These are phyloP conservation scores for Nephrocerus scutellatus DNA, from an alignment of 2,888 invertebrate genomes.

Conservation along the genomic window DNA sequence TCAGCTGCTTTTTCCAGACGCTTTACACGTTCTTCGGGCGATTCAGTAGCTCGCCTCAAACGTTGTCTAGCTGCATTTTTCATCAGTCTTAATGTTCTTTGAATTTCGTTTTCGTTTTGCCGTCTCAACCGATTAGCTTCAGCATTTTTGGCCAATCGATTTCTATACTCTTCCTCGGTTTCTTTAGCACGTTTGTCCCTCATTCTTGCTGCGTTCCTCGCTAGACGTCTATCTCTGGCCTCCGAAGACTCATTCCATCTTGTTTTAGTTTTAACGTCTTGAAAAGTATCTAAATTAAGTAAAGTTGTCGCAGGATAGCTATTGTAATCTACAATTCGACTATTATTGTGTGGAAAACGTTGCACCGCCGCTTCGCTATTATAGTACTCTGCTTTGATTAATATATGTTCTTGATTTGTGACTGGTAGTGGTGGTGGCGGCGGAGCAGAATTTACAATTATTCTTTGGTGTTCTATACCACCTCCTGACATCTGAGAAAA, in stretches of 20 bases:
- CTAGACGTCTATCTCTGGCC: constrained; percentile 43
- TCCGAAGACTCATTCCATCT: constrained; percentile 47
- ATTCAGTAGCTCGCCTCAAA: constrained; percentile 45
- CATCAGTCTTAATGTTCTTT: constrained; percentile 48
- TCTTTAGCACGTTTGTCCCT: constrained; percentile 46
- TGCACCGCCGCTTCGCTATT: too few species aligned
- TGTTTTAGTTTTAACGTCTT: constrained; percentile 27
- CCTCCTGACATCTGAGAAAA: too few species aligned
- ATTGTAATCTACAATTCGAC: too few species aligned
- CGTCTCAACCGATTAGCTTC: constrained; percentile 46
- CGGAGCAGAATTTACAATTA: too few species aligned
- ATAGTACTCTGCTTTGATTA: too few species aligned
- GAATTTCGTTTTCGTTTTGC: constrained; percentile 47
- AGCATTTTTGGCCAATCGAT: constrained; percentile 45
- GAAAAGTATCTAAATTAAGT: constrained; percentile 27
- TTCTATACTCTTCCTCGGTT: constrained; percentile 41
- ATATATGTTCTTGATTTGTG: too few species aligned
- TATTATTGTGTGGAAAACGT: too few species aligned
- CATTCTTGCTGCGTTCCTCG: constrained; percentile 47
- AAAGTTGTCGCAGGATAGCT: constrained; percentile 24
- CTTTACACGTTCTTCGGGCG: constrained; percentile 42
- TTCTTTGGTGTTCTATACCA: too few species aligned
- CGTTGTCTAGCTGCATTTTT: constrained; percentile 47
- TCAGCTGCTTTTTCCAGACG: constrained; percentile 46
- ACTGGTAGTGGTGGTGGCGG: too few species aligned